phyloP scores from a whole-genome alignment of 2,888 invertebrate species.

The Pollenia griseotomentosa region DNA sequence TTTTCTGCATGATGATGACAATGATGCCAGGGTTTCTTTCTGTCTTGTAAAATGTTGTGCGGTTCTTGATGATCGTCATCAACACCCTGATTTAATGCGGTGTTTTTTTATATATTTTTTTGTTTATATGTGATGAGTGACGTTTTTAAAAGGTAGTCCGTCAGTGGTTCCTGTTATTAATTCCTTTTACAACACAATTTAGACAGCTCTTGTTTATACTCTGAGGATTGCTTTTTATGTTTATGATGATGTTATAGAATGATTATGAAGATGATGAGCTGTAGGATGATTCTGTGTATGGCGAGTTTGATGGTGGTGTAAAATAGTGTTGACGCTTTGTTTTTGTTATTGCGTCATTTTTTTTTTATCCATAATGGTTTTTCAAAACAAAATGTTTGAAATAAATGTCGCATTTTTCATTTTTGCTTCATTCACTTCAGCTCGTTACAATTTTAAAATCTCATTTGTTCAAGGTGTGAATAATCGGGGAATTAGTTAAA shows the following conservation, averaged over 20 bases:
- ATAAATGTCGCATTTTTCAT: constrained; percentile 60
- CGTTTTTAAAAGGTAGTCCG: constrained; percentile 66
- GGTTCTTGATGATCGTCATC: constrained; percentile 63
- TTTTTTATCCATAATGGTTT: constrained; percentile 72
- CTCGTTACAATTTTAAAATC: constrained; percentile 69
- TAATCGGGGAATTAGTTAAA: constrained; percentile 81
- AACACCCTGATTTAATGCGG: constrained; percentile 65
- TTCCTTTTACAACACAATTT: constrained; percentile 66
- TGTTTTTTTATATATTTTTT: constrained; percentile 30
- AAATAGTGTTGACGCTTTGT: constrained; percentile 65
- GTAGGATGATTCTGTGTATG: constrained; percentile 28
- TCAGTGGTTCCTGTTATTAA: constrained; percentile 71
- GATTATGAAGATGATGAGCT: constrained; percentile 17
- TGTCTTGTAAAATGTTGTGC: constrained; percentile 18
- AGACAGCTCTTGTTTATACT: constrained; percentile 33
- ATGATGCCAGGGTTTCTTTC: background rate
- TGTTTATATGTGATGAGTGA: constrained; percentile 53
- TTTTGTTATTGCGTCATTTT: constrained; percentile 49
- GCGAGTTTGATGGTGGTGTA: constrained; percentile 55
- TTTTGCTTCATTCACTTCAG: constrained; percentile 33
- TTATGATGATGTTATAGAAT: constrained; percentile 31
- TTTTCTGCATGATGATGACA: background rate
- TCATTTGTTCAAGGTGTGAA: constrained; percentile 79
- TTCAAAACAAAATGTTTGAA: constrained; percentile 59
- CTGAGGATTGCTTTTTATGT: constrained; percentile 40